A percentile compares a stretch with the other conserved stretches of the same genome.
Evolutionary conservation across 2,113 vertebrate genomes (phyloP).

Genomic region (Semicossyphus pulcher): DNA sequence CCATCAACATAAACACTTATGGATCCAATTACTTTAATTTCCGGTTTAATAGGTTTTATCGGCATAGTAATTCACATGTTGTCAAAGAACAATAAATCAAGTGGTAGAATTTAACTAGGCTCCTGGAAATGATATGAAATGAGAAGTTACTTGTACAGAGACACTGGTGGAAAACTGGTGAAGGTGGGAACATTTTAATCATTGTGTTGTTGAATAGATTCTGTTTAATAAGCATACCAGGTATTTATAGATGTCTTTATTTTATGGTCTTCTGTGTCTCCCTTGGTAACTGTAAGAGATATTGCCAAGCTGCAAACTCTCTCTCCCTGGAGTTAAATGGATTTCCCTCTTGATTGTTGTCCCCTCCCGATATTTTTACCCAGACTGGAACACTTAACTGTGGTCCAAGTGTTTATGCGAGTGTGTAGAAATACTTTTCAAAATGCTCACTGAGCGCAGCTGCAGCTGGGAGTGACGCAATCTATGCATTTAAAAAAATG

Average conservation of each 20-base stretch:
- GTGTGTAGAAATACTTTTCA: not conserved
- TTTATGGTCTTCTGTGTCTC: too few relatives aligned
- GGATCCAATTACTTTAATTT: slow-evolving; percentile 7
- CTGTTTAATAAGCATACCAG: not conserved
- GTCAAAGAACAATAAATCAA: not conserved
- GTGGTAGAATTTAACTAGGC: not conserved
- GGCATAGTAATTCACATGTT: not conserved
- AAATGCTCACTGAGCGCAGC: too few relatives aligned
- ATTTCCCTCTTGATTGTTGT: not conserved
- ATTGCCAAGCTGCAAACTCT: not conserved
- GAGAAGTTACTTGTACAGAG: too few relatives aligned
- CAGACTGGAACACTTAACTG: slow-evolving; percentile 10
- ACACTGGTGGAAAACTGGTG: too few relatives aligned
- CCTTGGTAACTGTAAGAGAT: too few relatives aligned
- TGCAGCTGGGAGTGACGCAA: too few relatives aligned
- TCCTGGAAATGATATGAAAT: not conserved
- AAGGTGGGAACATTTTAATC: not conserved
- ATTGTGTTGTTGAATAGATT: not conserved
- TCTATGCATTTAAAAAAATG: too few relatives aligned
- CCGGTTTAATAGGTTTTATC: slow-evolving; percentile 1
- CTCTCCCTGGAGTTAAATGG: not conserved
- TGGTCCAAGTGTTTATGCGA: slow-evolving; percentile 3
- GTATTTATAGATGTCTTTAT: not conserved
- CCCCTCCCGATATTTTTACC: not conserved
- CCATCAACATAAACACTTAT: slow-evolving; percentile 5